These are phyloP conservation scores for Steatornis caripensis DNA, from an alignment of 2,113 vertebrate genomes.

Conservation along the genomic window DNA sequence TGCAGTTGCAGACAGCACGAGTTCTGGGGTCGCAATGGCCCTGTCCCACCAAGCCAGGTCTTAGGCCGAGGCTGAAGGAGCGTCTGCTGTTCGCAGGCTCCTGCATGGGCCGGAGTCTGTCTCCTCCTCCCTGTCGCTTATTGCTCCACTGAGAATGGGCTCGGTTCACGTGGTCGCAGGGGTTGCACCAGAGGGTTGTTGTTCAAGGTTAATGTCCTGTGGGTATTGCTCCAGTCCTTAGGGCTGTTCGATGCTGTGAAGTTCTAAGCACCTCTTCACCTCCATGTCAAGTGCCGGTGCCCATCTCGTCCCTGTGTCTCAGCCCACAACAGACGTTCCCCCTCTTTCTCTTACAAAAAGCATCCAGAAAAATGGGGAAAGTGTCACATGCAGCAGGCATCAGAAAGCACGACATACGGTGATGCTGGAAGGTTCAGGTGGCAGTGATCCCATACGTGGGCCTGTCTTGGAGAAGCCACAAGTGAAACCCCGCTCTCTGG, in stretches of 20 bases:
- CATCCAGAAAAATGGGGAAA: not conserved
- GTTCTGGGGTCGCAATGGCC: no score
- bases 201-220: not conserved
- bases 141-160: not conserved
- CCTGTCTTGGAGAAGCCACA: not conserved
- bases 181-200: not conserved
- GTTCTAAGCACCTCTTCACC: not conserved
- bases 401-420: rapidly evolving
- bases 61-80: not conserved
- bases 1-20: no score
- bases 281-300: not conserved
- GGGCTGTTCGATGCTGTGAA: not conserved
- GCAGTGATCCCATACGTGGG: rapidly evolving
- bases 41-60: no score
- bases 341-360: not conserved
- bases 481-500: no score
- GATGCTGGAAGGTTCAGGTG: rapidly evolving
- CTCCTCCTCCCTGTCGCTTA: not conserved
- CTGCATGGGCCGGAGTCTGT: not conserved
- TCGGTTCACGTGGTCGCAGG: not conserved
- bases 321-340: not conserved
- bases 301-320: not conserved
- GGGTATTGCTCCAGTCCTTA: not conserved
- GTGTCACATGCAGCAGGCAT: not conserved
- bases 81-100: not conserved